Percentiles rank a stretch among this genome's conserved stretches.
These are phyloP conservation scores for Lacerta bilineata DNA, from an alignment of 2,797 vertebrate genomes.

Conservation along the genomic window DNA sequence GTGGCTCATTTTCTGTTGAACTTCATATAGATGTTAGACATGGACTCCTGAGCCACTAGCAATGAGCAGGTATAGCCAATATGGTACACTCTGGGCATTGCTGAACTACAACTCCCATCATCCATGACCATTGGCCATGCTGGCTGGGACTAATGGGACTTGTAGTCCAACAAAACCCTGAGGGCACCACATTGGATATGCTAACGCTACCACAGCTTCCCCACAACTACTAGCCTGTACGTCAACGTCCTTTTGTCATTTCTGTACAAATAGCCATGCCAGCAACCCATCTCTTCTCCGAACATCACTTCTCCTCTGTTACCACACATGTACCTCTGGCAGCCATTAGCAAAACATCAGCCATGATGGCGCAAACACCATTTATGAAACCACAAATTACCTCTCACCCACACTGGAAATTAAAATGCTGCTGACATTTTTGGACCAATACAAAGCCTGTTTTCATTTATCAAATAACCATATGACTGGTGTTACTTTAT, in stretches of 20 bases:
- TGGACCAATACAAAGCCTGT: constrained; percentile 63
- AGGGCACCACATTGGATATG: no score
- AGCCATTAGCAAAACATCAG: constrained; percentile 69
- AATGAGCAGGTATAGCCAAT: constrained; percentile 37
- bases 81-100: neutral
- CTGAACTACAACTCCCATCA: no score
- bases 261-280: constrained; percentile 23
- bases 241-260: constrained; percentile 45
- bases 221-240: constrained; percentile 39
- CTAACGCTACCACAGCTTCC: constrained; percentile 5
- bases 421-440: constrained; percentile 45
- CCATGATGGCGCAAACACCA: constrained; percentile 53
- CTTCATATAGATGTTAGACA: neutral
- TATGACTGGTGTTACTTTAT: constrained; percentile 52
- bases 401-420: constrained; percentile 72
- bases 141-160: no score
- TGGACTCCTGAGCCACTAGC: constrained; percentile 16
- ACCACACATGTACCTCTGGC: constrained; percentile 47
- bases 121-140: no score
- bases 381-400: constrained; percentile 75
- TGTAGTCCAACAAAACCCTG: no score
- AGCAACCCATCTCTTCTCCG: constrained; percentile 52
- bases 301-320: constrained; percentile 40
- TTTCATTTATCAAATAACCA: constrained; percentile 64
- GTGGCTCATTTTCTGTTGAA: neutral